phyloP scores from a whole-genome alignment of 2,797 vertebrate species.

The Jordanella pulchra region DNA sequence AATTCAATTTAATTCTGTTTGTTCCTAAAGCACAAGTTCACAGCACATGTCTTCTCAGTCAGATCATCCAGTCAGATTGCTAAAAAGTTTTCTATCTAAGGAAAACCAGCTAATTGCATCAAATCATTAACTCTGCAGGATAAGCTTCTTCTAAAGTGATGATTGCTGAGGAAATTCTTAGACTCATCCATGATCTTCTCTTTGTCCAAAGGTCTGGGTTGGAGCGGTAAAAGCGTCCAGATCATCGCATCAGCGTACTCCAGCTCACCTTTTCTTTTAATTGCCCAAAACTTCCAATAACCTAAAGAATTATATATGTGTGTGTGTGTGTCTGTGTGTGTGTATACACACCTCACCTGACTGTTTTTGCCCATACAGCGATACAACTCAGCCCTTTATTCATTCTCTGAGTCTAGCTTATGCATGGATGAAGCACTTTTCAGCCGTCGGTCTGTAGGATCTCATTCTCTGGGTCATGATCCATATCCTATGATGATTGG shows the following conservation, averaged over 20 bases:
- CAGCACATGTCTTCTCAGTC: too few species aligned
- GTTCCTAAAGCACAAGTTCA: too few species aligned
- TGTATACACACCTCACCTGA: background rate
- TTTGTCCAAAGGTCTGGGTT: background rate
- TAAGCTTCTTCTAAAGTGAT: too few species aligned
- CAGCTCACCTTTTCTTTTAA: background rate
- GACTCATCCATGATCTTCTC: background rate
- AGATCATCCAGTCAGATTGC: too few species aligned
- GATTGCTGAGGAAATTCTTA: too few species aligned
- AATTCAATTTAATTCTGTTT: too few species aligned
- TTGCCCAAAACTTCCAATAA: background rate
- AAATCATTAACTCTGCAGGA: too few species aligned
- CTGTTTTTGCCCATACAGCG: background rate
- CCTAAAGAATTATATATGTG: background rate
- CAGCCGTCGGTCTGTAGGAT: background rate
- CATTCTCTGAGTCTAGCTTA: background rate
- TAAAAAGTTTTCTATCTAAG: too few species aligned
- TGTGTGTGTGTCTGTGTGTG: background rate
- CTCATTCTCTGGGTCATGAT: background rate
- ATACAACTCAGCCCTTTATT: background rate
- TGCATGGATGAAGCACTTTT: background rate
- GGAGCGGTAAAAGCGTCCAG: background rate
- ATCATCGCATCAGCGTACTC: background rate
- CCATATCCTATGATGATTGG: background rate
- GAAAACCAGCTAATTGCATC: too few species aligned